phyloP scores from a whole-genome alignment of 2,888 invertebrate species.

The Drosophila siamana region DNA sequence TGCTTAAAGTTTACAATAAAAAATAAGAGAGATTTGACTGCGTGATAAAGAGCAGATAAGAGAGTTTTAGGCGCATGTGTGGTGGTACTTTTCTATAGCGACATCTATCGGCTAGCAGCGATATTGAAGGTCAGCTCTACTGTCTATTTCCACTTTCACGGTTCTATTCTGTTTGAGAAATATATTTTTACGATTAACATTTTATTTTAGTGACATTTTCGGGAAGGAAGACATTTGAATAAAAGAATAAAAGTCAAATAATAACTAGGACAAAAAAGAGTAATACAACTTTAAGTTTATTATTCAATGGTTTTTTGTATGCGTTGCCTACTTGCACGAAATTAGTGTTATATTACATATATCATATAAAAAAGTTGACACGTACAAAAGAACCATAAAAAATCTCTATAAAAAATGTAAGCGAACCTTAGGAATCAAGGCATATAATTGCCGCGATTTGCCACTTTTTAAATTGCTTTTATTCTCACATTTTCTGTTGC shows the following conservation, averaged over 20 bases:
- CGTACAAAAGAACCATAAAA: slow-evolving; percentile 8
- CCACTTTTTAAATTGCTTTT: slow-evolving; percentile 73
- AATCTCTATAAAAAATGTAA: slow-evolving; percentile 16
- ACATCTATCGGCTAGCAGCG: slow-evolving; percentile 31
- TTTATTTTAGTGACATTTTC: no score
- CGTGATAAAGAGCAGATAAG: slow-evolving; percentile 1
- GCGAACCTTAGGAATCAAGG: slow-evolving; percentile 50
- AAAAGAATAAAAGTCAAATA: no score
- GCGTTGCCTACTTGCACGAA: no score
- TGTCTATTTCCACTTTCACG: neutral
- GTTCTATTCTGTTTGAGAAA: neutral
- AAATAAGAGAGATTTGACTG: neutral
- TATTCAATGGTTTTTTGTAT: no score
- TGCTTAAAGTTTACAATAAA: neutral
- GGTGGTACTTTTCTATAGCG: slow-evolving; percentile 45
- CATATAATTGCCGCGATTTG: slow-evolving; percentile 77
- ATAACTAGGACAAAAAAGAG: no score
- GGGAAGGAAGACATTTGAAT: no score
- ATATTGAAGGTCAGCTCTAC: slow-evolving; percentile 3
- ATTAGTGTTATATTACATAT: no score
- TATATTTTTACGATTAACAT: no score
- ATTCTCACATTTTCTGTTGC: slow-evolving; percentile 37
- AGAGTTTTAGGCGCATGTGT: slow-evolving; percentile 12
- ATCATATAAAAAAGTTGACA: neutral
- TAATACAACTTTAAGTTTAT: no score